Evolutionary conservation across 2,113 vertebrate species (phyloP), one percentile per base, ranked within the genome.

Genomic region (Xiphophorus couchianus): DNA sequence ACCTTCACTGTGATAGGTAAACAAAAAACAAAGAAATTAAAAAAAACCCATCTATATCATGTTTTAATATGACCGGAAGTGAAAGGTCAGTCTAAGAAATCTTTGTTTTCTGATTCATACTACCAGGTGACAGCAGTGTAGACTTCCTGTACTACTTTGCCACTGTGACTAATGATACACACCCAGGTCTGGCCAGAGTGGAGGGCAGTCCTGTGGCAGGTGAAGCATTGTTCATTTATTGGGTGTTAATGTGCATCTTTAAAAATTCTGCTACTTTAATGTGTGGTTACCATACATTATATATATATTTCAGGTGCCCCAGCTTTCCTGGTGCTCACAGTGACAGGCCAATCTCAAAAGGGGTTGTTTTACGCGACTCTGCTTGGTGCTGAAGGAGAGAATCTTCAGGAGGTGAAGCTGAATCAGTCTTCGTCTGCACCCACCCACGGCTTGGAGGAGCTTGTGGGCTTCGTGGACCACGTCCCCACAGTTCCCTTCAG

Each of bases 131-230:
- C 80, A 96, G 95, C 78, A 85, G 83, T 54, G 79, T 97, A 39
- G 95, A 97, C 84, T 97, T 97, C 89, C 90, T 97, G 64, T 96
- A 96, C 86, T 91, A 95, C 78, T 96, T 97, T 90, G 96, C 96
- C 67, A 91, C 90, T 27, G 90, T 93, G 10, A 51, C 91, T 54
- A 94, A 95, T 37, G 92, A 95, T 51, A 95, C 94, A 14, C 96
- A 97, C 75, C 96, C 96, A 30, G 96, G 96, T 44, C 92, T 97
- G 69, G 92, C 93, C 33, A 94, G 92, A 70, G 68, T 96, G 82
- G 93, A 95, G 29, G 93, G 94, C 39, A 95, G 93, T 74, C 96
- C 96, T 27, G 71, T 96, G 2, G 93, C 95, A 93, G 96, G 96
- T 96, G 66, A 89, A 33, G 13, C 1, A 35, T 25, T 39, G 5